Evolutionary conservation across 2,888 invertebrate genomes (phyloP), one percentile per base, ranked within the genome.

Genomic region (Abrostola tripartita): DNA sequence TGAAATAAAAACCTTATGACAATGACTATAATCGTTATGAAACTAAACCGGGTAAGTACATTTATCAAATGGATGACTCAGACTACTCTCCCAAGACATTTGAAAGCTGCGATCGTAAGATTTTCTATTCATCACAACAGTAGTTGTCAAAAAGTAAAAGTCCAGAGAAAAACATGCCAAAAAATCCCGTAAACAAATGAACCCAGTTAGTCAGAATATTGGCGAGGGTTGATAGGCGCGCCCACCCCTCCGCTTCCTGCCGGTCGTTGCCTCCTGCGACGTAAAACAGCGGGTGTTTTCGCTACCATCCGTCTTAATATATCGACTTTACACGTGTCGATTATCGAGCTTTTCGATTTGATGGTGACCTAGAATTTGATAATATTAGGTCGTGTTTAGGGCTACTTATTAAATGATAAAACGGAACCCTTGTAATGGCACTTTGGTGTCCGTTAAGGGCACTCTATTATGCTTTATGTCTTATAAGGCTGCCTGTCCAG

Each of bases 291-390:
- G 7, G 36, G 52, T 37, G 47, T 57, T 75, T 71, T 69, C 7
- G 47, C 58, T 40, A n/a, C 57, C 50, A 52, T 59, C 38, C 67
- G 57, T 67, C 52, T 59, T 35, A 41, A 65, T 41, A 52, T 41
- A 71, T 61, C 6, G 6, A 37, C 41, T 35, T 52, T 63, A 71
- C 61, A 71, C 64, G 61, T 55, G 66, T 52, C 40, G 44, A 47
- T 47, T 47, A 47, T 47, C 6, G 11, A 58, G 37, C 37, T 49
- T 14, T 67, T 61, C 38, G 6, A n/a, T 40, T 56, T 59, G 4
- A 10, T 49, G 54, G 37, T 52, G 47, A 35, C 54, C 36, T 54
- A 35, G 38, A 41, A 49, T 24, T 47, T 1, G 44, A 47, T 47
- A 24, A 14, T 9, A 47, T 47, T 47, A 24, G 44, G 8, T 8